Base-by-base conservation (phyloP, 2,888 invertebrate genomes). In the Ceriagrion tenellum region DNA sequence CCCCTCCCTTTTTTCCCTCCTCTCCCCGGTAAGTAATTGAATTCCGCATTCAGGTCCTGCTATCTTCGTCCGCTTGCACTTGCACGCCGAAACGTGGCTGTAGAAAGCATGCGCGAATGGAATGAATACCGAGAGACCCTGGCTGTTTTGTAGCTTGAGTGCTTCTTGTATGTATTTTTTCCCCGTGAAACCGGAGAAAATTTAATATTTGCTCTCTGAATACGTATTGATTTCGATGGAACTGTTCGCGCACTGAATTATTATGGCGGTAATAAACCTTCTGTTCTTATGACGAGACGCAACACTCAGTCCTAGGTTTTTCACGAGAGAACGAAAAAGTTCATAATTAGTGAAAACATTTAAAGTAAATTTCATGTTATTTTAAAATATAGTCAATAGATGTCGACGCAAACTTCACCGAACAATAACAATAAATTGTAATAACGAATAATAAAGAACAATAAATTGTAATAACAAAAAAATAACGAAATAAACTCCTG, bases 1-100 rank as follows among this genome's bases (percentile, higher is more conserved):
- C 47, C 47, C 8, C 2, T 8, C 47, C n/a, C 55, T 16, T 55
- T n/a, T 88, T 88, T 3, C 88, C 89, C 1, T 26, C 35, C 35
- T 47, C 89, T 10, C 89, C 35, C 35, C 81, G 2, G 18, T 35
- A 81, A 81, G 47, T 89, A 89, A 89, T 89, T 89, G 89, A 89
- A 89, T 89, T 55, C 12, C 55, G 55, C 89, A 55, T 55, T 55
- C 81, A 55, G 55, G 55, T 26, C 89, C 55, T 40, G 55, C 89
- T 55, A 89, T 47, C 89, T 40, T 55, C 89, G 55, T 55, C 26
- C 55, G 55, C 26, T 55, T 47, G 55, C 47, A n/a, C 89, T 26
- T 89, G 89, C 55, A 55, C 47, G 8, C 89, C 47, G 8, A 47
- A 47, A 47, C 47, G 47, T 26, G 12, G 30, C 35, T 13, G 55